phyloP scores from a whole-genome alignment of 2,888 invertebrate genomes.

The Augochlorella aurata region DNA sequence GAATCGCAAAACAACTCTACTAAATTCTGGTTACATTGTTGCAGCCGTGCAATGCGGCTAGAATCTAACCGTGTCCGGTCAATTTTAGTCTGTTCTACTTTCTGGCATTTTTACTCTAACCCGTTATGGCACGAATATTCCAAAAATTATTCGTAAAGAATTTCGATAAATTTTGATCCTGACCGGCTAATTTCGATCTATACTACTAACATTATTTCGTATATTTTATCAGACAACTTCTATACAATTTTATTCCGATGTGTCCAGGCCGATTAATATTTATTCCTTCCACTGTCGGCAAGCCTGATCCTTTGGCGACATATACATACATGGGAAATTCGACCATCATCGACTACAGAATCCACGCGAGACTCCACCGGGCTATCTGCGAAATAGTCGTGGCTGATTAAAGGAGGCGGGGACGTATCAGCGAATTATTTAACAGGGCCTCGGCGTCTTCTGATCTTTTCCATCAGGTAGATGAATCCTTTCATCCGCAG shows the following conservation, averaged over 20 bases:
- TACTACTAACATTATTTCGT: not conserved
- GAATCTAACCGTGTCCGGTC: not conserved
- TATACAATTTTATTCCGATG: too few relatives aligned
- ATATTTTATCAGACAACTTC: too few relatives aligned
- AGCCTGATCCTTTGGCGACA: not conserved
- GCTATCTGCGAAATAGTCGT: conserved; percentile 3
- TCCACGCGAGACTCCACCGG: not conserved
- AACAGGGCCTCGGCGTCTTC: conserved; percentile 38
- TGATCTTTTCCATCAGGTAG: conserved; percentile 53
- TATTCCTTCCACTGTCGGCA: not conserved
- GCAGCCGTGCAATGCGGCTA: not conserved
- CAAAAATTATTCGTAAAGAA: not conserved
- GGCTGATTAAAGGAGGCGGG: conserved; percentile 20
- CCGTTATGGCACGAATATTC: not conserved
- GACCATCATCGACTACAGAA: not conserved
- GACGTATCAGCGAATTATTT: conserved; percentile 43
- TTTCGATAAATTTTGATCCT: not conserved
- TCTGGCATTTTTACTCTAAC: not conserved
- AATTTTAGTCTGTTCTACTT: not conserved
- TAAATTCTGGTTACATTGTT: not conserved
- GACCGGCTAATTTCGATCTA: not conserved
- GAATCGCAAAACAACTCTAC: not conserved
- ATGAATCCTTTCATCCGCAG: conserved; percentile 63
- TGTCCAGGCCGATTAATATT: not conserved
- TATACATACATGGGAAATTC: not conserved